Evolutionary conservation across 2,888 invertebrate species (phyloP), one percentile per base, ranked within the genome.

Genomic region (Ryuthela nishihirai): DNA sequence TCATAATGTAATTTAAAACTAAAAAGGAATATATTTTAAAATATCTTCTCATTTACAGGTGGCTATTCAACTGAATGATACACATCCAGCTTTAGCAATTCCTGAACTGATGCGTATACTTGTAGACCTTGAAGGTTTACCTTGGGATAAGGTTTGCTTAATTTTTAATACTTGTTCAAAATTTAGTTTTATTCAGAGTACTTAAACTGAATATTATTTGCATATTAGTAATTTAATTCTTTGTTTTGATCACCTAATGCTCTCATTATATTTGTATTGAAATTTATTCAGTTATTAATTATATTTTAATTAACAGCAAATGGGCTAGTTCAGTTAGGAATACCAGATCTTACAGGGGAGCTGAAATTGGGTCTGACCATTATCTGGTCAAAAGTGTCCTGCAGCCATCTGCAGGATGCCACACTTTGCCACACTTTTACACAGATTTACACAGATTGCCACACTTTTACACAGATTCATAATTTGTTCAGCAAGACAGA

Each of bases 61-160:
- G 0, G 99, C 98, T 48, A 93, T 99, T 68, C 99, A 99, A 74
- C 78, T 99, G 65, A 99, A 99, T 74, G 99, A 99, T 73, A 99
- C 99, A 26, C 99, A 99, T 79, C 99, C 99, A 3, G 92, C 98
- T 1, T 75, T 99, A 67, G 97, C 98, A 44, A 94, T 99, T 70
- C 98, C 99, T 0, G 99, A 99, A 75, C 78, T 97, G 67, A 89
- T 99, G 85, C 83, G 99, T 65, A 84, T 99, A 65, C 80, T 99
- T 46, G 73, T 99, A 23, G 99, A 99, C 72, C 81, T 89, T 64
- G 99, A 99, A 77, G 87, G 88, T 29, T 76, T 99, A 32, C 68
- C 85, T 0, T 99, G 91, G 86, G 92, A 93, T 0, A 83, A 81
- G 74, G 83, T 82, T 32, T 47, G 38, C 40, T 36, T 39, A 23